Evolutionary conservation across 2,113 vertebrate species (phyloP).

Genomic region (Semicossyphus pulcher): DNA sequence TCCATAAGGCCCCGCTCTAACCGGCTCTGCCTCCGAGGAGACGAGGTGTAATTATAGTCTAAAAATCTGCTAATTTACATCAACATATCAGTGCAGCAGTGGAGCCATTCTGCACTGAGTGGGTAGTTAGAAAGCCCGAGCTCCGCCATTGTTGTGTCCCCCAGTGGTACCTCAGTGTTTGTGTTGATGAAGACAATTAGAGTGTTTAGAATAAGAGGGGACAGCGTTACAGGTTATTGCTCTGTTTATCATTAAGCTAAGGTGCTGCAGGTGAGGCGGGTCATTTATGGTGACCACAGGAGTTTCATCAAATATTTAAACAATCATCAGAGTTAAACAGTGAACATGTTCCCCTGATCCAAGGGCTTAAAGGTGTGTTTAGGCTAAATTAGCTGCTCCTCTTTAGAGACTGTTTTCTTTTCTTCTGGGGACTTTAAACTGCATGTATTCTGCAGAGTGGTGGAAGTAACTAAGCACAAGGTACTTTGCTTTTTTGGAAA

Average conservation of each 20-base stretch:
- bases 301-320: background rate
- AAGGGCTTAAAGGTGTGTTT: background rate
- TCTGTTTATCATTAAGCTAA: slow-evolving; percentile 4
- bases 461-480: background rate
- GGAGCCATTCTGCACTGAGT: slow-evolving; percentile 30
- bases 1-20: slow-evolving; percentile 55
- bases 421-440: background rate
- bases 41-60: slow-evolving; percentile 60
- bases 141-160: slow-evolving; percentile 14
- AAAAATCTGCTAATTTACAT: slow-evolving; percentile 62
- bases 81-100: slow-evolving; percentile 33
- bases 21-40: slow-evolving; percentile 45
- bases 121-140: slow-evolving; percentile 34
- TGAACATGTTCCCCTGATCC: background rate
- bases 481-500: no score
- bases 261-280: background rate
- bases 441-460: background rate
- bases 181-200: slow-evolving; percentile 56
- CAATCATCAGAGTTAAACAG: background rate
- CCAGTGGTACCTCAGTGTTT: slow-evolving; percentile 16
- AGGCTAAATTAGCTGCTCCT: background rate
- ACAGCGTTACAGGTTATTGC: slow-evolving; percentile 16
- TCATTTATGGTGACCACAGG: slow-evolving; percentile 1
- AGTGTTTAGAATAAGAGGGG: slow-evolving; percentile 26
- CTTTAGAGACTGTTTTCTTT: background rate